Evolutionary conservation across 1,140 invertebrate genomes (phyloP).

Genomic region (Drosophila paulistorum): DNA sequence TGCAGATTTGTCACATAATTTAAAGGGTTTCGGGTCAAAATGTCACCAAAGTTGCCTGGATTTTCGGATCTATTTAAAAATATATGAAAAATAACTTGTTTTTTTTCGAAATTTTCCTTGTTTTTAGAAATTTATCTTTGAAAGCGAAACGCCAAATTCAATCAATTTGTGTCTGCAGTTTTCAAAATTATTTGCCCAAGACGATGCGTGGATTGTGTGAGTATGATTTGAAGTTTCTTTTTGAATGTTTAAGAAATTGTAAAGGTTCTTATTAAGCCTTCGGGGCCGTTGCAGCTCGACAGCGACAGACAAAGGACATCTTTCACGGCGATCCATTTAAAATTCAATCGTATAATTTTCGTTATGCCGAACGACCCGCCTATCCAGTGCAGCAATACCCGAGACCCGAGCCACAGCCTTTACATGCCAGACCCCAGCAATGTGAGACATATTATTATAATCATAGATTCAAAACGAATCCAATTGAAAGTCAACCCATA

Average conservation of each 20-base stretch:
- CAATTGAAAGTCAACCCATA: not conserved
- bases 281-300: conserved; percentile 29
- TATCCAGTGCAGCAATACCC: conserved; percentile 50
- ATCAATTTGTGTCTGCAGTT: not conserved
- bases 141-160: not conserved
- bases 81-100: not conserved
- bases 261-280: not conserved
- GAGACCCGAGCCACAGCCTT: conserved; percentile 23
- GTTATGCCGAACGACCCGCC: conserved; percentile 66
- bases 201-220: conserved; percentile 57
- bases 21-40: conserved; percentile 14
- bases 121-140: conserved; percentile 19
- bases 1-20: conserved; percentile 47
- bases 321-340: conserved; percentile 76
- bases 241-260: not conserved
- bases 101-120: conserved; percentile 25
- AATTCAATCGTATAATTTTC: conserved; percentile 77
- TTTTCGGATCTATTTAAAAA: conserved; percentile 34
- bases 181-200: conserved; percentile 51
- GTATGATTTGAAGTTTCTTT: not conserved
- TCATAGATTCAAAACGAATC: conserved; percentile 44
- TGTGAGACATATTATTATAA: conserved; percentile 72
- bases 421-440: conserved; percentile 1
- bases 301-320: conserved; percentile 47
- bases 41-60: conserved; percentile 31